Evolutionary conservation across 2,888 invertebrate species (phyloP).

Genomic region (Lasioglossum vierecki): DNA sequence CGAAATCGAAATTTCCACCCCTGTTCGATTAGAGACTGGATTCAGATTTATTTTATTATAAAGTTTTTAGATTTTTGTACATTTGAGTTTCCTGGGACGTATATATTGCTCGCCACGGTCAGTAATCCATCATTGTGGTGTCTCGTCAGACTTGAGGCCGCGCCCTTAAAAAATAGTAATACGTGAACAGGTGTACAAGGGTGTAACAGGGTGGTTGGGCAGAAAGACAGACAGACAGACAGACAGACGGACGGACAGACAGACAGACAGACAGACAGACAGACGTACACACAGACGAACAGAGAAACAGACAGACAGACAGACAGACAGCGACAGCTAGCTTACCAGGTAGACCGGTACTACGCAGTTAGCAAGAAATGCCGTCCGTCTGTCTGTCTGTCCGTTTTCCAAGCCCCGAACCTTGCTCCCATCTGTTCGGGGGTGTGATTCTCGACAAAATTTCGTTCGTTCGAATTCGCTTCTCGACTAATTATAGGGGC

Average conservation of each 20-base stretch:
- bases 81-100: too few species aligned
- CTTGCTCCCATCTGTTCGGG: constrained; percentile 13
- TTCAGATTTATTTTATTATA: background rate
- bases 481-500: constrained; percentile 2
- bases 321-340: constrained; percentile 79
- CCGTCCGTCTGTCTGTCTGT: constrained; percentile 77
- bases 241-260: constrained; percentile 66
- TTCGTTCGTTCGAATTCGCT: constrained; percentile 12
- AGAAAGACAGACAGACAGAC: constrained; percentile 67
- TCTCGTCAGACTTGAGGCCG: constrained; percentile 50
- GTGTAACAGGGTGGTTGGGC: constrained; percentile 67
- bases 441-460: constrained; percentile 1
- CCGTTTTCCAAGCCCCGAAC: constrained; percentile 71
- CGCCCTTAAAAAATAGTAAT: constrained; percentile 56
- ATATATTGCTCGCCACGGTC: background rate
- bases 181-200: constrained; percentile 61
- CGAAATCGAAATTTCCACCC: background rate
- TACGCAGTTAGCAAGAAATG: constrained; percentile 72
- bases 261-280: constrained; percentile 65
- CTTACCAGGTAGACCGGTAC: constrained; percentile 79
- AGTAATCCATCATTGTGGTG: background rate
- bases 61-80: too few species aligned
- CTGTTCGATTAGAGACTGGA: background rate
- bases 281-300: constrained; percentile 69
- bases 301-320: constrained; percentile 69